Evolutionary conservation across 2,113 vertebrate genomes (phyloP).

Genomic region (Micronycteris hirsuta): DNA sequence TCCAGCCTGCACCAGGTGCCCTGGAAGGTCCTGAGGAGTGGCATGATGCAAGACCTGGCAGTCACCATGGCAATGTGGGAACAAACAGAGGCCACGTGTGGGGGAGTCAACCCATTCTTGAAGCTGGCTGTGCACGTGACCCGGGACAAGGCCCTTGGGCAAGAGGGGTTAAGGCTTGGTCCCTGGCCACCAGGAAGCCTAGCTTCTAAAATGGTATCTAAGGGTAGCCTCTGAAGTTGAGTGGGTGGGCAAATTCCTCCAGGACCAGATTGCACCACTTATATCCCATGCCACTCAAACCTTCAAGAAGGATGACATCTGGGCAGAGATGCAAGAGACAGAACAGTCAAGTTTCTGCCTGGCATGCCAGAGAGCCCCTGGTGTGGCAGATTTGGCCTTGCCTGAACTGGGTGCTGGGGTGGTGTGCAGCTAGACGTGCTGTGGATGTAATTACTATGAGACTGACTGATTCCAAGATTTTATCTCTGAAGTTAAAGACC

Average conservation of each 20-base stretch:
- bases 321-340: conserved; percentile 99
- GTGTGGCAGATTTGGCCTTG: conserved; percentile 94
- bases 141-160: conserved; percentile 85
- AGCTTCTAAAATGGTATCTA: conserved; percentile 77
- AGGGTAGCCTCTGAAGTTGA: conserved; percentile 93
- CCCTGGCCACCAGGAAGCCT: conserved; percentile 85
- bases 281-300: conserved; percentile 92
- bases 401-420: conserved; percentile 88
- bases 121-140: conserved; percentile 96
- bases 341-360: conserved; percentile 95
- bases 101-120: conserved; percentile 96
- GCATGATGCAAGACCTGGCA: not conserved
- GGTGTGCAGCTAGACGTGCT: conserved; percentile 80
- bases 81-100: conserved; percentile 11
- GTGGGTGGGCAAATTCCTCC: conserved; percentile 96
- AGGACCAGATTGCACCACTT: conserved; percentile 82
- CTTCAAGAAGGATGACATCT: conserved; percentile 97
- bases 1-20: not conserved
- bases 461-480: conserved; percentile 97
- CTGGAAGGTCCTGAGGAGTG: not conserved
- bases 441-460: conserved; percentile 85
- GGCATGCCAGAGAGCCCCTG: conserved; percentile 96
- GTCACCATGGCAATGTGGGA: not conserved
- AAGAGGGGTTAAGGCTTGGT: conserved; percentile 82
- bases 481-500: conserved; percentile 90